Base-by-base conservation (phyloP, 2,888 invertebrate genomes). In the Linyphia triangularis region DNA sequence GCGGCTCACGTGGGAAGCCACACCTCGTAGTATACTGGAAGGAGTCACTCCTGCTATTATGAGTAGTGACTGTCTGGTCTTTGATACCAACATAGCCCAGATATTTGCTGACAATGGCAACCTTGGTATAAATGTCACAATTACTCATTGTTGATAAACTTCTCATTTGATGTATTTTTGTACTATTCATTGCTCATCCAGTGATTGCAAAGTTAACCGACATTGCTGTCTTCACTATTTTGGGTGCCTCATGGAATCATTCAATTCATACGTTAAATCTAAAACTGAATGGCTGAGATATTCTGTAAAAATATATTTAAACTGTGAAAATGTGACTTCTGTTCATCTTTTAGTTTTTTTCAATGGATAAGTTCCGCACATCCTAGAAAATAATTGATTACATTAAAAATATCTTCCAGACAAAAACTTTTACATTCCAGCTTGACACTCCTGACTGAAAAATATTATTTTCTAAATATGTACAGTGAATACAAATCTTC, bases 51-150 rank as follows among this genome's bases (percentile, higher is more conserved):
- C 97, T 24, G 99, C 99, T 70, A 99, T 99, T 92, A 95, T 97
- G 94, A 98, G 97, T 92, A 98, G 98, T 28, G 99, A 99, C 94
- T 99, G 99, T 93, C 95, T 99, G 90, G 98, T 99, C 90, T 99
- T 99, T 94, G 99, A 99, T 93, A 98, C 98, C 81, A 97, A 97
- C 91, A 97, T 98, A 92, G 99, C 99, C 90, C 98, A 99, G 93
- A 94, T 99, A 89, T 99, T 99, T 94, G 98, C 99, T 81, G 99
- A 99, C 93, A 99, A 98, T 93, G 99, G 99, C 69, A 99, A 99
- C 94, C 95, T 99, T 91, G 99, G 99, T 92, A 99, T 99, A 92
- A 99, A 99, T 94, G 99, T 99, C 92, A 99, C 99, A 93, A 99
- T 99, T 93, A 97, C 97, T 43, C 89, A 88, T 7, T 90, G 90